Evolutionary conservation across 2,797 vertebrate genomes (phyloP).

Genomic region (Cheirogaleus major): DNA sequence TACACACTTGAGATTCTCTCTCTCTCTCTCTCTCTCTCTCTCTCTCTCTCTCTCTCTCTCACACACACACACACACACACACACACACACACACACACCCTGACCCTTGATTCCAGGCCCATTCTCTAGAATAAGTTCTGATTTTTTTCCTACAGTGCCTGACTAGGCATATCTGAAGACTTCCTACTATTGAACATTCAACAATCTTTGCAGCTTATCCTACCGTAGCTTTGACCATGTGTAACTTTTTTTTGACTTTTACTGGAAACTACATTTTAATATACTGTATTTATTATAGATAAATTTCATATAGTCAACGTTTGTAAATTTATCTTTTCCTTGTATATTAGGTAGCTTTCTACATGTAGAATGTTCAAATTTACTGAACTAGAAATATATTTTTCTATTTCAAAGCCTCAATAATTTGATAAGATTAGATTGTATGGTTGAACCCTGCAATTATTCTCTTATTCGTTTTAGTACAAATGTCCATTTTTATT

Average conservation of each 20-base stretch:
- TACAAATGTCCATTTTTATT: not conserved
- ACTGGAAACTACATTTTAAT: not conserved
- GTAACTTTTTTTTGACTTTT: not conserved
- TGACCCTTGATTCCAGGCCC: not conserved
- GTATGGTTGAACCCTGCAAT: not conserved
- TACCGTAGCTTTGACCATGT: not conserved
- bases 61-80: no score
- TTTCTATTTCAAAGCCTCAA: constrained; percentile 36
- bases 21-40: not conserved
- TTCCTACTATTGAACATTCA: not conserved
- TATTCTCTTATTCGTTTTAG: not conserved
- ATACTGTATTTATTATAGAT: not conserved
- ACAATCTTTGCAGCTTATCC: not conserved
- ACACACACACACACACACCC: not conserved
- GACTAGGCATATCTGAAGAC: not conserved
- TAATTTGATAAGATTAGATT: constrained; percentile 7
- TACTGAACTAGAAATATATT: not conserved
- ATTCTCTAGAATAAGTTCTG: not conserved
- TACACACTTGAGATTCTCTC: not conserved
- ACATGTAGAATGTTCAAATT: constrained; percentile 1
- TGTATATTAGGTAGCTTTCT: not conserved
- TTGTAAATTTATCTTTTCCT: not conserved
- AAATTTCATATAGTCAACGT: not conserved
- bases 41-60: not conserved
- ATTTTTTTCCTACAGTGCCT: not conserved